phyloP scores from a whole-genome alignment of 2,113 vertebrate genomes.

The Prunella himalayana region DNA sequence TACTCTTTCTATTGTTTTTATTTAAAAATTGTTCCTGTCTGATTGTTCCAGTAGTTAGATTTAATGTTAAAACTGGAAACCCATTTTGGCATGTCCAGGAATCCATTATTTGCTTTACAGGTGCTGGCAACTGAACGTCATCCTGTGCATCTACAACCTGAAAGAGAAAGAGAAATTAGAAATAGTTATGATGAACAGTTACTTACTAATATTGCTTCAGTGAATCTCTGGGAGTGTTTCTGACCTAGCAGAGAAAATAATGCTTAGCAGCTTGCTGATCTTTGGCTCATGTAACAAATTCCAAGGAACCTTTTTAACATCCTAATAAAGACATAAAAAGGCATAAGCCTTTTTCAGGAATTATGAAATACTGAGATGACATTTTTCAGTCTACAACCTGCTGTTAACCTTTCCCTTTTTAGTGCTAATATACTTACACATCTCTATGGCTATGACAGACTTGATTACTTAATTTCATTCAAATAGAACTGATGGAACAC shows the following conservation, averaged over 20 bases:
- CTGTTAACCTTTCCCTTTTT: not conserved
- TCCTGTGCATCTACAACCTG: conserved; percentile 72
- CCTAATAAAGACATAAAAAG: not conserved
- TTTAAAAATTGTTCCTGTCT: conserved; percentile 69
- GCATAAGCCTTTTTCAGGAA: not conserved
- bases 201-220: not conserved
- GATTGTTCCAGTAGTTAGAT: conserved; percentile 68
- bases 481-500: not conserved
- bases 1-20: conserved; percentile 48
- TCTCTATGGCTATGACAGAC: not conserved
- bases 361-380: not conserved
- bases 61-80: conserved; percentile 75
- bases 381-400: not conserved
- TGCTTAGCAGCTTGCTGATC: not conserved
- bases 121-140: conserved; percentile 69
- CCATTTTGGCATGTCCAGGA: conserved; percentile 75
- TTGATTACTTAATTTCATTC: not conserved
- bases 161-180: conserved; percentile 15
- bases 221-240: not conserved
- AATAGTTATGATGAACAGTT: not conserved
- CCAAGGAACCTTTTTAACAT: not conserved
- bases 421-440: not conserved
- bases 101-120: conserved; percentile 79
- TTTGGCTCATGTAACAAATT: not conserved
- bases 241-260: not conserved